Conservation (phyloP, 2,888 invertebrate genomes). For the Synanthedon tipuliformis region DNA sequence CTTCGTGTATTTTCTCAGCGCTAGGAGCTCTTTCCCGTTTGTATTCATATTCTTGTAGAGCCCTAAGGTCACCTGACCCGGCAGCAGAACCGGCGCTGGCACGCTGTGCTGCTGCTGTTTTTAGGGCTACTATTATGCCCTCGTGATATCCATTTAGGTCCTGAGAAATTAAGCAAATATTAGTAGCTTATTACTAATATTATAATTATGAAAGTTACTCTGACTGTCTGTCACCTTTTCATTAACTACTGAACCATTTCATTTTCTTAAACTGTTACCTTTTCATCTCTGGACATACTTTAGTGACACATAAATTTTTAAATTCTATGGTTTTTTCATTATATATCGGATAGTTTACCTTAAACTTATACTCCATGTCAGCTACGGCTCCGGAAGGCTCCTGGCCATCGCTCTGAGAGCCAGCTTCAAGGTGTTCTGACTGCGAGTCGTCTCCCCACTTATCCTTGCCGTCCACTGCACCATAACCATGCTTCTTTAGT, state of each 20-base stretch:
- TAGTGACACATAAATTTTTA: no score
- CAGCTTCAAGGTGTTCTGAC: conserved; percentile 76
- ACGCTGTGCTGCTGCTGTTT: conserved; percentile 82
- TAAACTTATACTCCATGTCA: conserved; percentile 87
- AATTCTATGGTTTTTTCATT: neutral
- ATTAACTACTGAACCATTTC: no score
- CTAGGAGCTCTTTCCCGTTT: conserved; percentile 74
- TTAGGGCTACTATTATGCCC: conserved; percentile 89
- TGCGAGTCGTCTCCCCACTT: conserved; percentile 81
- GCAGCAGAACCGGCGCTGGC: conserved; percentile 48
- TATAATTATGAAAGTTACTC: no score
- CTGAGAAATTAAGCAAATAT: conserved; percentile 62
- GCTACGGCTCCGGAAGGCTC: conserved; percentile 76
- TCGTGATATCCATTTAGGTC: conserved; percentile 93
- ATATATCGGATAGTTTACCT: conserved; percentile 64
- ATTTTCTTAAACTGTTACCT: no score
- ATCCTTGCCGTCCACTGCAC: conserved; percentile 79
- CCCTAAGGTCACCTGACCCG: conserved; percentile 55
- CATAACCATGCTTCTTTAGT: conserved; percentile 88
- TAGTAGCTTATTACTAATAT: no score
- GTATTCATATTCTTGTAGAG: conserved; percentile 64
- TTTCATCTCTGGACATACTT: conserved; percentile 45
- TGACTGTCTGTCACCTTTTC: no score
- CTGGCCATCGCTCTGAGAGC: conserved; percentile 77
- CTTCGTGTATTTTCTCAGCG: conserved; percentile 82